phyloP scores from a whole-genome alignment of 2,797 vertebrate genomes.

The Decapterus maruadsi region DNA sequence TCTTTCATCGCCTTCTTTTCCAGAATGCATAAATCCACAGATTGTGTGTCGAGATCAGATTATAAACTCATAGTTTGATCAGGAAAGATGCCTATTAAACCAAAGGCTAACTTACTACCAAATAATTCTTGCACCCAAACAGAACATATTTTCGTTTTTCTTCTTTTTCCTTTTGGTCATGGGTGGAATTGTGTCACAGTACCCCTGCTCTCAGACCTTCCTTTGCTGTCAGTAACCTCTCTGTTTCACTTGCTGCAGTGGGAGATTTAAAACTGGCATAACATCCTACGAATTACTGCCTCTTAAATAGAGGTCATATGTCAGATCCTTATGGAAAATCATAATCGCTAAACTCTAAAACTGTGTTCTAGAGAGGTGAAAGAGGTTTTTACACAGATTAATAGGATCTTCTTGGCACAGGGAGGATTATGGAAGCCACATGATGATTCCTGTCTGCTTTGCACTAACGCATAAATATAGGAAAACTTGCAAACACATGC shows the following conservation, averaged over 20 bases:
- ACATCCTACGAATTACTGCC: constrained; percentile 27
- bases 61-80: background rate
- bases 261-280: constrained; percentile 11
- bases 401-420: constrained; percentile 30
- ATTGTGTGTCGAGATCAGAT: constrained; percentile 9
- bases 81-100: background rate
- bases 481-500: constrained; percentile 8
- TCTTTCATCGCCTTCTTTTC: background rate
- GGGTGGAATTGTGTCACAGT: background rate
- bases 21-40: constrained; percentile 18
- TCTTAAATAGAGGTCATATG: constrained; percentile 46
- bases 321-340: constrained; percentile 30
- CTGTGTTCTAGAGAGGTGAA: constrained; percentile 36
- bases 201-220: constrained; percentile 2
- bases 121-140: background rate
- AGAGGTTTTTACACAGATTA: constrained; percentile 47
- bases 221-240: constrained; percentile 16
- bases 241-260: constrained; percentile 15
- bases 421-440: constrained; percentile 46
- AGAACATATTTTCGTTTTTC: background rate
- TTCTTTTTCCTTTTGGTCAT: background rate
- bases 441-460: constrained; percentile 24
- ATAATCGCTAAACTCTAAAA: constrained; percentile 24
- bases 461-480: constrained; percentile 30
- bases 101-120: background rate